Conservation (phyloP, 1,140 invertebrate genomes). For the Drosophila ananassae region DNA sequence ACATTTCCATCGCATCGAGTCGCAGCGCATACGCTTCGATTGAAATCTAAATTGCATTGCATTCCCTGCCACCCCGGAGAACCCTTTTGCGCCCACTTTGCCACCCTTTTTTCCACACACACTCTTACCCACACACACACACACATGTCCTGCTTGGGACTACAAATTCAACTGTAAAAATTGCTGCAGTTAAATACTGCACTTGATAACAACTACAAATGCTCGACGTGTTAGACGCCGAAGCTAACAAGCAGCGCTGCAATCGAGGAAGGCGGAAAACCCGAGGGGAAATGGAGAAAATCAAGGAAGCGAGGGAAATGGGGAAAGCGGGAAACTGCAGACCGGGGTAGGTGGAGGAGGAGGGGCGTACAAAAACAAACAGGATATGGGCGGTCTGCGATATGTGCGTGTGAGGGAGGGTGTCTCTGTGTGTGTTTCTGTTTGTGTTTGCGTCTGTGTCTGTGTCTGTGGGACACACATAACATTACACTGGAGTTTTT, state of each 20-base stretch:
- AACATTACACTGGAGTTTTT: slow-evolving; percentile 69
- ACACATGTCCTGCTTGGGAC: slow-evolving; percentile 14
- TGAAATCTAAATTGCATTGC: slow-evolving; percentile 74
- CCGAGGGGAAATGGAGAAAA: slow-evolving; percentile 26
- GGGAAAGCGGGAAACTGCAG: background rate
- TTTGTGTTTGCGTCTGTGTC: slow-evolving; percentile 19
- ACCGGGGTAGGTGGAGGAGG: background rate
- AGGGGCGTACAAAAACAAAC: slow-evolving; percentile 66
- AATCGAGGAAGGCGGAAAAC: slow-evolving; percentile 20
- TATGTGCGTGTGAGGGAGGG: slow-evolving; percentile 36
- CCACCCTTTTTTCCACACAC: slow-evolving; percentile 3
- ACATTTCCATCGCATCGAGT: slow-evolving; percentile 28
- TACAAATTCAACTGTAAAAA: slow-evolving; percentile 75
- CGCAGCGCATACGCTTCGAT: slow-evolving; percentile 61
- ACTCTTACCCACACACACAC: slow-evolving; percentile 11
- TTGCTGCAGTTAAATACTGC: slow-evolving; percentile 75
- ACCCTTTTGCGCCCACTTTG: background rate
- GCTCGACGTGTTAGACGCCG: slow-evolving; percentile 65
- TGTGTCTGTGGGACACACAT: slow-evolving; percentile 59
- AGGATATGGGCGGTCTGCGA: slow-evolving; percentile 68
- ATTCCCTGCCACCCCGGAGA: slow-evolving; percentile 7
- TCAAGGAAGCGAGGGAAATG: slow-evolving; percentile 4
- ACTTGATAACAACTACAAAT: slow-evolving; percentile 76
- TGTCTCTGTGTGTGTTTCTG: slow-evolving; percentile 30
- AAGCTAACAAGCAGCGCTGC: slow-evolving; percentile 65